Percentiles rank a stretch among this genome's conserved stretches.
Conservation (phyloP, 2,113 vertebrate species). For the Tragelaphus imberbis region DNA sequence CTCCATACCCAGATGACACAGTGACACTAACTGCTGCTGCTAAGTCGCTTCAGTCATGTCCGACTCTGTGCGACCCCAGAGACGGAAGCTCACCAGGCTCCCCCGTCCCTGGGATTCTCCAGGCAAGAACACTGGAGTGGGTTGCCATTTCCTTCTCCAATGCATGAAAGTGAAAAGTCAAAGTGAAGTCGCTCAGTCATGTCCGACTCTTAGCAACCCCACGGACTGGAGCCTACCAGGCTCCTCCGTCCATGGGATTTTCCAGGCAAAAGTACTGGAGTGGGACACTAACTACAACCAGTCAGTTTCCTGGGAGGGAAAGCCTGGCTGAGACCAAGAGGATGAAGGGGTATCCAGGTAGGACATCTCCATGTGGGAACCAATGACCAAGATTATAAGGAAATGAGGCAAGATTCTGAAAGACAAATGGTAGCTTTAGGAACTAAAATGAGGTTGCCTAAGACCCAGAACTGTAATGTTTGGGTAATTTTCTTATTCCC, state of each 20-base stretch:
- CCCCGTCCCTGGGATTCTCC: no score
- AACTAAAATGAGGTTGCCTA: not conserved
- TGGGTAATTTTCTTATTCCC: not conserved
- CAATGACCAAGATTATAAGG: not conserved
- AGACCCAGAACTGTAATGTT: not conserved
- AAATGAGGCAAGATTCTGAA: not conserved
- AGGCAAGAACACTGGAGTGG: no score
- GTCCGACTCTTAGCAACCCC: no score
- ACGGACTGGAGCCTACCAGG: no score
- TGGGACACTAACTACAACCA: not conserved
- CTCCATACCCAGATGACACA: not conserved
- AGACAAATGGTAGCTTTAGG: not conserved
- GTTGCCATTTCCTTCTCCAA: no score
- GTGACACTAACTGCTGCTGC: not conserved
- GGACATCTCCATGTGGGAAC: not conserved
- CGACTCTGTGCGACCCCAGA: no score
- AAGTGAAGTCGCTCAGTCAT: no score
- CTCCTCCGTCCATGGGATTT: no score
- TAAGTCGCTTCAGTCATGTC: no score
- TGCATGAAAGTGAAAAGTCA: no score
- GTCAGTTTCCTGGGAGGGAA: not conserved
- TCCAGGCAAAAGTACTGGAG: no score
- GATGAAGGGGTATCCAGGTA: not conserved
- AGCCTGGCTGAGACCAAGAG: constrained; percentile 19
- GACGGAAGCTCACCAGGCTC: no score